Evolutionary conservation across 2,888 invertebrate species (phyloP), one percentile per base, ranked within the genome.

Genomic region (Himalopsyche japonica): DNA sequence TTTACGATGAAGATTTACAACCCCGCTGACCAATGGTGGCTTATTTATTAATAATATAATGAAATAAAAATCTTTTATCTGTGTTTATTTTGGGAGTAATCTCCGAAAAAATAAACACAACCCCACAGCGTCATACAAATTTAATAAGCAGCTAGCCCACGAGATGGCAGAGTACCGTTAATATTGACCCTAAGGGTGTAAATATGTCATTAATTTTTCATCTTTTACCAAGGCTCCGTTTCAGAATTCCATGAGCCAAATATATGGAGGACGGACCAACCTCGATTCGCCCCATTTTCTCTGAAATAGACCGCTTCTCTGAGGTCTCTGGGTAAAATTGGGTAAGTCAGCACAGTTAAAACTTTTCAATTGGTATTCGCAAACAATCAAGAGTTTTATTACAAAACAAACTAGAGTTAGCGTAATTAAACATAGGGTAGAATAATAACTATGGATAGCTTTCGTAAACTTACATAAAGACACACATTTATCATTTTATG

Each of bases 161-260:
- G 34, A 76, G 32, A 76, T 10, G 76, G 34, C 27, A 27, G 12
- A 76, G 32, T 24, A 20, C 57, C 76, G 76, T 76, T 32, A 76
- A 76, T 34, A 34, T 76, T 32, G 34, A 32, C 76, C 76, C 76
- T 76, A 18, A 27, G 76, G 76, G 76, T 76, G 76, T 76, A 76
- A 76, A 32, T 76, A 76, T 76, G 76, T 76, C 76, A 76, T 76
- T 76, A 76, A 76, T 32, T 76, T 76, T 76, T 76, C 76, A 76
- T 76, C 32, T 76, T 76, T 76, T 76, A 32, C 34, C 34, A 30
- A 34, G 34, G 76, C 30, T 32, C 32, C 76, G n/a, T 34, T 76
- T 76, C 76, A 24, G 18, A 27, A 27, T 76, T 76, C 32, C 76
- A 30, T 27, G 30, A n/a, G n/a, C 18, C 27, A 27, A 76, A 76